Base-by-base conservation (phyloP, 2,888 invertebrate species). In the Scotopteryx bipunctaria region DNA sequence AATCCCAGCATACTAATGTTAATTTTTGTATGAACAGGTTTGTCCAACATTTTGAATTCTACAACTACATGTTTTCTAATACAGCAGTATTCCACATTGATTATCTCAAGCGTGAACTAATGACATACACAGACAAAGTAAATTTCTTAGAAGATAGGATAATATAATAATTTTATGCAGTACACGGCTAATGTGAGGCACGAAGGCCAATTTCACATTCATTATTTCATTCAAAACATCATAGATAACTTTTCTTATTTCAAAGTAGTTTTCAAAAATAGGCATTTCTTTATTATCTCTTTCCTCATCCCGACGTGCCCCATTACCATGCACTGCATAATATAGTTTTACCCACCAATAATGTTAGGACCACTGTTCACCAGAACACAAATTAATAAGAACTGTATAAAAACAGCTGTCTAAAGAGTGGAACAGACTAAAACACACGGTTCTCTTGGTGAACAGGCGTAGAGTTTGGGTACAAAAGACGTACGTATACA, bases 401-500 rank as follows among this genome's bases (percentile, higher is more conserved):
- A n/a, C n/a, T n/a, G n/a, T n/a, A n/a, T n/a, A n/a, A n/a, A n/a
- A n/a, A n/a, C n/a, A n/a, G n/a, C n/a, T n/a, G n/a, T n/a, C n/a
- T n/a, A n/a, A n/a, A n/a, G 5, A 25, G 3, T n/a, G n/a, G 6
- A 23, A 3, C 25, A 9, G 25, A 27, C 32, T 21, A 21, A 32
- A 14, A 16, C 8, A 14, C 3, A 8, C 21, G 5, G 13, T 31
- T 31, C 6, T 21, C 9, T 40, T 32, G 32, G 42, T 42, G 16
- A 35, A 35, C 43, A 42, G 19, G 3, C 19, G 19, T 16, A 11
- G 13, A 35, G 31, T 15, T 9, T 25, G 16, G 50, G 46, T 50
- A 55, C 46, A 55, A 55, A 55, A 49, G 36, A 38, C 46, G 61
- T 61, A 61, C 61, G 61, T 61, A 57, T 57, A 61, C 61, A 59